phyloP scores from a whole-genome alignment of 2,888 invertebrate genomes.

The Ectemnius cavifrons region DNA sequence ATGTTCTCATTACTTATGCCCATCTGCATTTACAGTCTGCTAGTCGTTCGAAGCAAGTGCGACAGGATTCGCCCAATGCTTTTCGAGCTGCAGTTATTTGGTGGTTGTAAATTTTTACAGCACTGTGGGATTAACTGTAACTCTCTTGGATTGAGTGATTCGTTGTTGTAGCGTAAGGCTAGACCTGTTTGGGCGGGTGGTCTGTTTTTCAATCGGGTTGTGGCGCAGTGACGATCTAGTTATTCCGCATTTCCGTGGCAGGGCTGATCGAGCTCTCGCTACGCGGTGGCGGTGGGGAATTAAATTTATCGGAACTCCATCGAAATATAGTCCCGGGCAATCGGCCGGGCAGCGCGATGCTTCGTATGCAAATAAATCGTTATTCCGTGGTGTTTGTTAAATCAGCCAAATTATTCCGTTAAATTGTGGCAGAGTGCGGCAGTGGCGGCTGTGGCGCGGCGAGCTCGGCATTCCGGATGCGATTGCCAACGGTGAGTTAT shows the following conservation, averaged over 20 bases:
- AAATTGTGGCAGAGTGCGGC: slow-evolving; percentile 46
- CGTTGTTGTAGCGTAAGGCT: too few species aligned
- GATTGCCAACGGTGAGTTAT: slow-evolving; percentile 42
- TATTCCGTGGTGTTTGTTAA: slow-evolving; percentile 62
- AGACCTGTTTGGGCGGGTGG: too few species aligned
- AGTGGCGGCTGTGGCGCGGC: slow-evolving; percentile 2
- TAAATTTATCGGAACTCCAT: slow-evolving; percentile 55
- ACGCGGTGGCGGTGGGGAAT: slow-evolving; percentile 36
- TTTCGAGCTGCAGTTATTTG: too few species aligned
- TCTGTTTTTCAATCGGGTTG: slow-evolving; percentile 43
- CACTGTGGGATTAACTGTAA: too few species aligned
- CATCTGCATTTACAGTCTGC: neutral
- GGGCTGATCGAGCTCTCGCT: slow-evolving; percentile 13
- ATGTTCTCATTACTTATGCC: slow-evolving; percentile 41
- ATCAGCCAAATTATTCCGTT: slow-evolving; percentile 64
- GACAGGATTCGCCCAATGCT: too few species aligned
- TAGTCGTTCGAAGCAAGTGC: too few species aligned
- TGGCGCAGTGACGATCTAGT: slow-evolving; percentile 32
- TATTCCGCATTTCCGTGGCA: slow-evolving; percentile 36
- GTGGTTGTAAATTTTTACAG: too few species aligned
- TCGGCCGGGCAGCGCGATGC: slow-evolving; percentile 24
- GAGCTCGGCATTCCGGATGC: slow-evolving; percentile 42
- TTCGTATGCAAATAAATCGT: slow-evolving; percentile 60
- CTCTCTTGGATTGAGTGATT: too few species aligned
- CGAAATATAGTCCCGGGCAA: slow-evolving; percentile 43